Conservation (phyloP, 2,113 vertebrate genomes). For the Neogobius melanostomus region DNA sequence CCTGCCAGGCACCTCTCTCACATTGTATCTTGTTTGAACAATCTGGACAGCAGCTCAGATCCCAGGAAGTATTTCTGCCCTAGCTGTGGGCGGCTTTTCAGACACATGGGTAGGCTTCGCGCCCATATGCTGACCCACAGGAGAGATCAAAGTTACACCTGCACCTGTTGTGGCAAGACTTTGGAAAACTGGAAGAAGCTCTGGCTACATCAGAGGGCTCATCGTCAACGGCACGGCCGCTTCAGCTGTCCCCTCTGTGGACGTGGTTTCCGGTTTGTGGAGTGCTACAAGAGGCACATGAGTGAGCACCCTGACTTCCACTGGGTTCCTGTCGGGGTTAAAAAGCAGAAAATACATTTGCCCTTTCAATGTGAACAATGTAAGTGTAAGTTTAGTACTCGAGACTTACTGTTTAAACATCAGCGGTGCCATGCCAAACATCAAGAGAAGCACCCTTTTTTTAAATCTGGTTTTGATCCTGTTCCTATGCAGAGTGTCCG, state of each 20-base stretch:
- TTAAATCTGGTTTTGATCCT: background rate
- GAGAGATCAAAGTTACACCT: conserved; percentile 62
- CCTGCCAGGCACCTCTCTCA: conserved; percentile 35
- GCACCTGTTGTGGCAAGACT: conserved; percentile 70
- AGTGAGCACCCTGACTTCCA: conserved; percentile 70
- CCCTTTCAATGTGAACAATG: conserved; percentile 78
- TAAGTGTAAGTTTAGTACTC: conserved; percentile 65
- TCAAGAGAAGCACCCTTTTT: conserved; percentile 16
- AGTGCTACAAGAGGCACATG: conserved; percentile 72
- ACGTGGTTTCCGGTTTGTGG: conserved; percentile 71
- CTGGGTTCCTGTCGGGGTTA: conserved; percentile 53
- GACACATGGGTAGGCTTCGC: conserved; percentile 74
- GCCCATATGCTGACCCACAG: conserved; percentile 80
- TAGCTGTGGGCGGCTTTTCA: conserved; percentile 72
- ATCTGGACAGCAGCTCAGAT: conserved; percentile 67
- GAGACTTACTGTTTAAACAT: conserved; percentile 74
- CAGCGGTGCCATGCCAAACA: conserved; percentile 68
- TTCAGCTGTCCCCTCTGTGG: conserved; percentile 74
- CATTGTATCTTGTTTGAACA: conserved; percentile 67
- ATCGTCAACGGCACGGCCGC: conserved; percentile 70
- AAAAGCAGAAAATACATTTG: conserved; percentile 37
- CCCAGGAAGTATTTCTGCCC: conserved; percentile 78
- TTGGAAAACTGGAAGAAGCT: conserved; percentile 74
- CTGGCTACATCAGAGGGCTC: conserved; percentile 77
- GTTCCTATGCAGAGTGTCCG: conserved; percentile 1